Conservation (phyloP, 2,888 invertebrate genomes). For the Drosophila macrospina region DNA sequence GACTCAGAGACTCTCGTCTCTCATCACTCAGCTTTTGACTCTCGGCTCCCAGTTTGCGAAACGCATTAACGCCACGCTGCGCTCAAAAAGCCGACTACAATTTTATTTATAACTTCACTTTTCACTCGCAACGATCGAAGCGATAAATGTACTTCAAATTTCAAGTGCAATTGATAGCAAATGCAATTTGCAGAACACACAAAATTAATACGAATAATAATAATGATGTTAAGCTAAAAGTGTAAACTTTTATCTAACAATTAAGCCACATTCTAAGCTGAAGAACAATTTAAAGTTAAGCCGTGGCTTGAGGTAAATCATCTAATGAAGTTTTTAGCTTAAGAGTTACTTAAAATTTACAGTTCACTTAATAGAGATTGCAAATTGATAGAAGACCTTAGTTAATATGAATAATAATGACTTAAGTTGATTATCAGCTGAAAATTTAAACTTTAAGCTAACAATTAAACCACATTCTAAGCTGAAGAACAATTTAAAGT, state of each 20-base stretch:
- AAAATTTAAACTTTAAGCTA: too few species aligned
- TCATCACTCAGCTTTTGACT: neutral
- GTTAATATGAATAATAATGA: too few species aligned
- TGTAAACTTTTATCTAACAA: neutral
- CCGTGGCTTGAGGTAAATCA: neutral
- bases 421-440: too few species aligned
- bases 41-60: neutral
- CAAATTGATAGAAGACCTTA: too few species aligned
- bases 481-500: too few species aligned
- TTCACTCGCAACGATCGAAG: neutral
- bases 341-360: too few species aligned
- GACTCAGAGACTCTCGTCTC: slow-evolving; percentile 1
- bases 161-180: slow-evolving; percentile 7
- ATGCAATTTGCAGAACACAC: neutral
- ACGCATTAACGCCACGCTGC: slow-evolving; percentile 73
- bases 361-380: too few species aligned
- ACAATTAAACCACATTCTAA: too few species aligned
- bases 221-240: neutral
- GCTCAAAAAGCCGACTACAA: slow-evolving; percentile 52
- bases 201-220: too few species aligned
- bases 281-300: neutral
- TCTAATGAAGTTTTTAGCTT: too few species aligned
- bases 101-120: slow-evolving; percentile 10
- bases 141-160: slow-evolving; percentile 1
- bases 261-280: neutral